Base-by-base conservation (phyloP, 2,888 invertebrate species). In the Margaritifera margaritifera region DNA sequence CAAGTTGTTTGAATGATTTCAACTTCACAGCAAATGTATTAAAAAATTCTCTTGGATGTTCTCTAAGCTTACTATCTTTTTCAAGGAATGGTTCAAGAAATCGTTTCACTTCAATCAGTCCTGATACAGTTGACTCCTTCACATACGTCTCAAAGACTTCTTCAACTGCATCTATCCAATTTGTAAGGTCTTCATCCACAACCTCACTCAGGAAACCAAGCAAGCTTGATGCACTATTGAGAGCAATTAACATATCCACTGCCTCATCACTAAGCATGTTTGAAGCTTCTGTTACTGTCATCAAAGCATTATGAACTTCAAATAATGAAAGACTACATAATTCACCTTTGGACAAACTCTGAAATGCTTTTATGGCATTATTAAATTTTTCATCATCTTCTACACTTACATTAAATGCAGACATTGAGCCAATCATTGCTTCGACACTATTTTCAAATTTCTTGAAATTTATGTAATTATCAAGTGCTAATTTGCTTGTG, bases 91-190 rank as follows among this genome's bases (percentile, higher is more conserved):
- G 78, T n/a, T 73, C 67, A 1, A 79, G 60, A 61, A 76, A 79
- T 27, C 74, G 55, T 62, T 80, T 76, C 0, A 79, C 74, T 59
- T 77, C 77, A 25, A 81, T 79, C 8, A 81, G 69, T 25, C 68
- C 75, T 0, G 81, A 81, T 0, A 81, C 80, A 24, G 81, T 78
- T 6, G 78, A 77, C 57, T 78, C 81, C 42, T 67, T 66, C 2
- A 81, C 79, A 64, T 71, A 78, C 51, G 78, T 77, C 27, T 81
- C 80, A 15, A 79, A 79, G 66, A 80, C 78, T 61, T 81, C 80
- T 60, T 81, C 81, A 1, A 80, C 80, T 15, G 81, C 80, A 71
- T 81, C 81, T 53, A 81, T 81, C 0, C 78, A 64, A 63, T 79
- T 80, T 50, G 77, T 68, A 4, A 81, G 69, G 58, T 81, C 81